A percentile compares a stretch with the other conserved stretches of the same genome.
Evolutionary conservation across 2,113 vertebrate genomes (phyloP).

Genomic region (Xenotilapia longispinis): DNA sequence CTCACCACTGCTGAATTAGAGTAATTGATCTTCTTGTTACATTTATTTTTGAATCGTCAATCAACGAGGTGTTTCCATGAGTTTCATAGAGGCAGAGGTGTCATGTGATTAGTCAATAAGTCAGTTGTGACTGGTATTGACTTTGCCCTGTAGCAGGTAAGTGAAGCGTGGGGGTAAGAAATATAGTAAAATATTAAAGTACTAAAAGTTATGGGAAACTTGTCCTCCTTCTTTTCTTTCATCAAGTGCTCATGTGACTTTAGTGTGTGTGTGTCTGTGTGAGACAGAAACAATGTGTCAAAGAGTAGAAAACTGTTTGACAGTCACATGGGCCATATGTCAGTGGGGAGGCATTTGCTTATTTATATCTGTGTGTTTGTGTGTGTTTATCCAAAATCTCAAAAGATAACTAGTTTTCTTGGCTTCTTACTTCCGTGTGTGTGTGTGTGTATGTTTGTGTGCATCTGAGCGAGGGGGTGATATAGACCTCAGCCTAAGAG

Average conservation of each 20-base stretch:
- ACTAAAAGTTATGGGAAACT: constrained; percentile 1
- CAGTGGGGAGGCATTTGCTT: constrained; percentile 27
- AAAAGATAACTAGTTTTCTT: constrained; percentile 46
- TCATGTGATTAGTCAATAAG: constrained; percentile 24
- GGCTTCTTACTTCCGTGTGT: neutral
- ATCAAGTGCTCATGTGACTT: constrained; percentile 13
- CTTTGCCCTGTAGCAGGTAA: constrained; percentile 17
- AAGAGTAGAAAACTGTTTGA: constrained; percentile 40
- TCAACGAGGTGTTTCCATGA: neutral
- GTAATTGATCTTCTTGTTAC: neutral
- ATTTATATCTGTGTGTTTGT: neutral
- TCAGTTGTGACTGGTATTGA: constrained; percentile 32
- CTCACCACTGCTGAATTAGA: neutral
- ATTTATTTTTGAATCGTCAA: neutral
- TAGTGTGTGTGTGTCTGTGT: neutral
- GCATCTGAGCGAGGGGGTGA: constrained; percentile 54
- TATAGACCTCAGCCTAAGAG: constrained; percentile 81
- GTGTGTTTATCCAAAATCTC: constrained; percentile 52
- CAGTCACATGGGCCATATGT: constrained; percentile 48
- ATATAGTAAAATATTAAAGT: constrained; percentile 6
- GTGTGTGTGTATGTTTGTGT: neutral
- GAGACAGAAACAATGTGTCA: constrained; percentile 11
- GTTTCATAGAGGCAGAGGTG: neutral
- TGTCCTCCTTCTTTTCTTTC: neutral
- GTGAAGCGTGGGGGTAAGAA: neutral